phyloP scores from a whole-genome alignment of 2,113 vertebrate genomes.

The Orthonyx spaldingii region DNA sequence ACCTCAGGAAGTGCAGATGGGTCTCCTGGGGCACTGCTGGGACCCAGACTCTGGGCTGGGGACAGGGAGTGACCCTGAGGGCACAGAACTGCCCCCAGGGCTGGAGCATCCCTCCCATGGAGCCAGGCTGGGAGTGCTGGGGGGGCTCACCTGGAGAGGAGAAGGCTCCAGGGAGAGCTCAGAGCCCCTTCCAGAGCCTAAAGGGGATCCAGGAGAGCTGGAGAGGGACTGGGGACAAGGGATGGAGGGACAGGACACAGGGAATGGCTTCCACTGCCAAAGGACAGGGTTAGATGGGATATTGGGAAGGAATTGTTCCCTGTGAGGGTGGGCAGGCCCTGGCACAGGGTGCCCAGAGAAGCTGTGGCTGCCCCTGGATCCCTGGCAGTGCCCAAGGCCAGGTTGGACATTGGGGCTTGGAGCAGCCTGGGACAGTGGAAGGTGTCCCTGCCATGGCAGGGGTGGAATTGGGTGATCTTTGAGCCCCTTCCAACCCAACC shows the following conservation, averaged over 20 bases:
- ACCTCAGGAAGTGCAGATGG: neutral
- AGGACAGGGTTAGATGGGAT: rapidly evolving
- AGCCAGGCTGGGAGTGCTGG: neutral
- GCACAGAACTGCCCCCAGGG: neutral
- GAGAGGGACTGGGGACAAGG: neutral
- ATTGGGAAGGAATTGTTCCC: rapidly evolving
- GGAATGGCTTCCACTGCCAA: neutral
- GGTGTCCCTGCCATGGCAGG: neutral
- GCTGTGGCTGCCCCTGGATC: neutral
- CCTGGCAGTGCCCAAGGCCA: neutral
- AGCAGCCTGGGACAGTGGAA: too few relatives aligned
- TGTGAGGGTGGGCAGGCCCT: neutral
- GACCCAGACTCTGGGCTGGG: neutral
- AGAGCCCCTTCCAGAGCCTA: neutral
- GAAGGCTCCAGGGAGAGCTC: neutral
- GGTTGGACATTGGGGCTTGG: too few relatives aligned
- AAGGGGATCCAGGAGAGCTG: neutral
- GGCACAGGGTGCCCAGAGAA: neutral
- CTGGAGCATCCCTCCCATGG: neutral
- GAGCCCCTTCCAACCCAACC: neutral
- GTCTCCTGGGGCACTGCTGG: neutral
- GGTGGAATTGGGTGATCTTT: rapidly evolving
- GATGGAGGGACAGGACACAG: neutral
- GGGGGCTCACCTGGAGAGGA: neutral
- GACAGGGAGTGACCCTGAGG: too few relatives aligned